phyloP scores from a whole-genome alignment of 2,797 vertebrate genomes.

The Spinus olivaceus region DNA sequence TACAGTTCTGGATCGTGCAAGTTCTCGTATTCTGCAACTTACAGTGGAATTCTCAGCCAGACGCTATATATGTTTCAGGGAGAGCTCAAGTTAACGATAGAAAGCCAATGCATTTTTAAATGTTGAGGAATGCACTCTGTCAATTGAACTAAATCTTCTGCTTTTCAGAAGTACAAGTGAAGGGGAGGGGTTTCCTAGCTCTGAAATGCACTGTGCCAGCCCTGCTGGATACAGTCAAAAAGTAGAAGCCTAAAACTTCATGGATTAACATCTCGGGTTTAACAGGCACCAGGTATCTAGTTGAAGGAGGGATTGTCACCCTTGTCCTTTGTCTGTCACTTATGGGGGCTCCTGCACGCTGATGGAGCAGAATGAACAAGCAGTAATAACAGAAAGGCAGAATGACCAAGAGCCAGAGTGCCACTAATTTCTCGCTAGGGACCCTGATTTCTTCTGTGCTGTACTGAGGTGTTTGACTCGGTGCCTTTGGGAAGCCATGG shows the following conservation, averaged over 20 bases:
- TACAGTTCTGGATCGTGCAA: background rate
- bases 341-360: background rate
- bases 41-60: background rate
- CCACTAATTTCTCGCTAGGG: background rate
- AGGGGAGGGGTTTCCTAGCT: background rate
- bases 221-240: background rate
- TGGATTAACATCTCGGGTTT: background rate
- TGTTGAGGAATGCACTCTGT: background rate
- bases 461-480: background rate
- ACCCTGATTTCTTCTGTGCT: background rate
- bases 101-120: background rate
- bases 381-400: background rate
- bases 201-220: background rate
- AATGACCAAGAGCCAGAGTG: background rate
- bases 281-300: background rate
- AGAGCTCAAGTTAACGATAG: background rate
- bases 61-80: background rate
- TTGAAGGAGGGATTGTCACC: background rate
- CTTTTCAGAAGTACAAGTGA: background rate
- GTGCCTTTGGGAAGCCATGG: background rate
- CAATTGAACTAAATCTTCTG: background rate
- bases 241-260: conserved; percentile 1
- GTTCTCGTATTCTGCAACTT: background rate
- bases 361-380: background rate
- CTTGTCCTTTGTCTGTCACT: background rate